These are phyloP conservation scores for Acrobasis repandana DNA, from an alignment of 2,888 invertebrate genomes.

Conservation along the genomic window DNA sequence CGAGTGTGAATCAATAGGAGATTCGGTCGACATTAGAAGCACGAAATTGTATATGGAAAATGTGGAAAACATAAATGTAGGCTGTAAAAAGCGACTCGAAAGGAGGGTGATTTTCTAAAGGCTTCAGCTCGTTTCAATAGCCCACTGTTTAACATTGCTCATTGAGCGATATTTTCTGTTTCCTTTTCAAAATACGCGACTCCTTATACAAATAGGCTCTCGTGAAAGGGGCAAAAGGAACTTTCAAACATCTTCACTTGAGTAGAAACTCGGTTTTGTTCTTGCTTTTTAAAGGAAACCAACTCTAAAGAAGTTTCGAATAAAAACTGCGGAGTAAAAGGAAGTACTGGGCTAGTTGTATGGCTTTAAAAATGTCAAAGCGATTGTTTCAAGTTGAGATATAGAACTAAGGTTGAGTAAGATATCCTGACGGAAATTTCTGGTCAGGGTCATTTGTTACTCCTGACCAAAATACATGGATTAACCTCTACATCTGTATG, in stretches of 20 bases:
- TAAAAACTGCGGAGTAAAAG: constrained; percentile 36
- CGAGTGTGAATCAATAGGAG: constrained; percentile 68
- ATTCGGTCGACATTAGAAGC: constrained; percentile 62
- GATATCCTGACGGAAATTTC: background rate
- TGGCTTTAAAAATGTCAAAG: constrained; percentile 23
- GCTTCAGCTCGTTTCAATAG: constrained; percentile 72
- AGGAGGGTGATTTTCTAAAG: constrained; percentile 79
- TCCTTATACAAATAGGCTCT: constrained; percentile 50
- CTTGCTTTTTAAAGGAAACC: constrained; percentile 36
- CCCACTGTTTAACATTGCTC: constrained; percentile 76
- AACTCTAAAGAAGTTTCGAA: constrained; percentile 40
- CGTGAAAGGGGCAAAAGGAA: constrained; percentile 44
- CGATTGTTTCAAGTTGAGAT: constrained; percentile 9
- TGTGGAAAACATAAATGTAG: constrained; percentile 75
- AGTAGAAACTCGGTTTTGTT: constrained; percentile 47
- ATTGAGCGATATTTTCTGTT: constrained; percentile 74
- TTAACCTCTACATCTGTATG: too few species aligned
- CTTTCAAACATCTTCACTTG: constrained; percentile 52
- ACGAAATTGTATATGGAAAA: constrained; percentile 74
- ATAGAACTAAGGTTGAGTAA: too few species aligned
- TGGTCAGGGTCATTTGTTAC: too few species aligned
- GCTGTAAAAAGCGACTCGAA: constrained; percentile 69
- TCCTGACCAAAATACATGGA: too few species aligned
- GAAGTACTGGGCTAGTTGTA: constrained; percentile 14
- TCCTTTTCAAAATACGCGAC: constrained; percentile 62